Evolutionary conservation across 2,888 invertebrate genomes (phyloP), one percentile per base, ranked within the genome.

Genomic region (Pterobdella sp.): DNA sequence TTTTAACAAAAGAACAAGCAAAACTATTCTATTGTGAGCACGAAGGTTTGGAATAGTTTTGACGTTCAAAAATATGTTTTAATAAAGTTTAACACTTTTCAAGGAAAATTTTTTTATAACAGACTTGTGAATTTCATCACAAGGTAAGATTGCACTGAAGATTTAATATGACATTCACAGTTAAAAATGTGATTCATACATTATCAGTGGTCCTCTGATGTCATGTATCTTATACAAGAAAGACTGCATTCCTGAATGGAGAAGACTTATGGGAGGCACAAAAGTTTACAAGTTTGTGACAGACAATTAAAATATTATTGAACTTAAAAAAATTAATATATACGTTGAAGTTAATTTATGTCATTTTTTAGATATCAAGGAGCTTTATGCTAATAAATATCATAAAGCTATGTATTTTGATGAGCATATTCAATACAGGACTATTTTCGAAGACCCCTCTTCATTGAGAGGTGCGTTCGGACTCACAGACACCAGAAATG

Each of bases 401-500:
- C n/a, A n/a, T n/a, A n/a, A n/a, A n/a, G n/a, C n/a, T n/a, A n/a
- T n/a, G n/a, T n/a, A n/a, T n/a, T n/a, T n/a, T n/a, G n/a, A n/a
- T n/a, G n/a, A n/a, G n/a, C n/a, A 60, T 18, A 14, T 73, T 70
- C 26, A 72, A 0, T 91, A 87, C 80, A 89, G 89, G 82, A 89
- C 92, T 0, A 89, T 92, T 75, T 91, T 89, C 80, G 88, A 88
- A 73, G 88, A 89, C 72, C 94, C 94, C 0, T 83, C 89, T 72
- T 88, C 90, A 72, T 88, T 96, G 76, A 86, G 96, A 78, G 92
- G 92, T 1, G 86, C 87, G 80, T 93, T 90, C 85, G 95, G 95
- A 0, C 85, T 95, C 29, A 92, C 94, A 0, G 96, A 96, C 82
- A 95, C 96, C 0, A 88, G 95, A 79, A 96, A 96, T 86, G 93